Evolutionary conservation across 1,140 invertebrate species (phyloP), one percentile per base, ranked within the genome.

Genomic region (Pectinophora gossypiella): DNA sequence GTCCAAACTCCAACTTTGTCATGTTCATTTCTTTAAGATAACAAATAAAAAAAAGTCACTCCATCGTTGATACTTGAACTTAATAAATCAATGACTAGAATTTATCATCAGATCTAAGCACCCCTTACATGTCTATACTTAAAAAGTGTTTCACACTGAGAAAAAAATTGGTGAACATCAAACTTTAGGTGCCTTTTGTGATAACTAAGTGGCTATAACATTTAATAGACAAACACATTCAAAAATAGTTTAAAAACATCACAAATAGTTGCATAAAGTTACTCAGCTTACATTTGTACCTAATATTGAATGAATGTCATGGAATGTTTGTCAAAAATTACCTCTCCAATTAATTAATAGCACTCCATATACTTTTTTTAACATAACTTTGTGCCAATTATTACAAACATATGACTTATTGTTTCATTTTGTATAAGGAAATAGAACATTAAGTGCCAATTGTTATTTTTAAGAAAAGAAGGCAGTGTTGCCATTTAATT

Each of bases 71-170:
- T 47, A 23, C 20, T 22, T 50, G 15, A 38, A 32, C 27, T 23
- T 45, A 35, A 40, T 35, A 19, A 36, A 15, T 21, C 22, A 40
- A 50, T 60, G 58, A 45, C 58, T 55, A 60, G 50, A 51, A 36
- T 42, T n/a, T 46, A 27, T 51, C 23, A 52, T 48, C 27, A 36
- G n/a, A 21, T 45, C 21, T 40, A 53, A 43, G 54, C 54, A 51
- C 45, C 43, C n/a, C 27, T 12, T 44, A 54, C 32, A 21, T 56
- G n/a, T 10, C 22, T 46, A 51, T 40, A 32, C 21, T 35, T 15
- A 48, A 56, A 23, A 12, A 54, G 47, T 54, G 51, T 59, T 19
- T 19, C 50, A 53, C 56, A 60, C 50, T 38, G 19, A 60, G 53
- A 35, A 42, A 42, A 32, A 32, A n/a, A n/a, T n/a, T n/a, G 20